Evolutionary conservation across 2,797 vertebrate species (phyloP), one percentile per base, ranked within the genome.

Genomic region (Rhadinocentrus ornatus): DNA sequence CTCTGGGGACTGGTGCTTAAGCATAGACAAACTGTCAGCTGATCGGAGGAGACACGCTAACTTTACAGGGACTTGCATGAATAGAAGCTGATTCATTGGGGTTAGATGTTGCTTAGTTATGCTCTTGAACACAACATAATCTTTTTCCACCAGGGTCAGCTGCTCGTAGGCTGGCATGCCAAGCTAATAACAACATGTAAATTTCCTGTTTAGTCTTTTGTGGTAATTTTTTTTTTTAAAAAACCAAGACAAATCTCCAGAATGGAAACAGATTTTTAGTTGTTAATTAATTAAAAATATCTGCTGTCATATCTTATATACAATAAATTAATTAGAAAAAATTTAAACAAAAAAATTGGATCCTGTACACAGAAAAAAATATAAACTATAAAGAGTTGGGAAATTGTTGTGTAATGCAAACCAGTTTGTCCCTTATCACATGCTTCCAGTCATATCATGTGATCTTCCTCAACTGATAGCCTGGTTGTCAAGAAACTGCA

Each of bases 31-130:
- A 67, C 75, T 86, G 85, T 77, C 62, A 31, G 78, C 75, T 82
- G 83, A 88, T 77, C 83, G 78, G 73, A 88, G 83, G 84, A 90
- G 89, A 92, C 86, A 85, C 52, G 69, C 76, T 87, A 77, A 66
- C 73, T 86, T 86, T 84, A 86, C 74, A 71, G 46, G 77, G 83
- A 83, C 81, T 73, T 73, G 54, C 77, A 58, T 7, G 35, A 62
- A 57, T 58, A 64, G 55, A 71, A 46, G 66, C 63, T 69, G 69
- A 67, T 77, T 83, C 55, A 75, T 64, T 63, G 59, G 65, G 31
- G 63, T 80, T 69, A 67, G 52, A 76, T 56, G 53, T 46, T 69
- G 37, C 46, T 57, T 32, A 57, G 66, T 35, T 63, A 70, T 50
- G 62, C 56, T 68, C 65, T 64, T 55, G 46, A 73, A 48, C 27